A percentile compares a stretch with the other conserved stretches of the same genome.
Evolutionary conservation across 37 sponge, comb jelly and placozoan species (phyloP).

Genomic region (Bolinopsis microptera): DNA sequence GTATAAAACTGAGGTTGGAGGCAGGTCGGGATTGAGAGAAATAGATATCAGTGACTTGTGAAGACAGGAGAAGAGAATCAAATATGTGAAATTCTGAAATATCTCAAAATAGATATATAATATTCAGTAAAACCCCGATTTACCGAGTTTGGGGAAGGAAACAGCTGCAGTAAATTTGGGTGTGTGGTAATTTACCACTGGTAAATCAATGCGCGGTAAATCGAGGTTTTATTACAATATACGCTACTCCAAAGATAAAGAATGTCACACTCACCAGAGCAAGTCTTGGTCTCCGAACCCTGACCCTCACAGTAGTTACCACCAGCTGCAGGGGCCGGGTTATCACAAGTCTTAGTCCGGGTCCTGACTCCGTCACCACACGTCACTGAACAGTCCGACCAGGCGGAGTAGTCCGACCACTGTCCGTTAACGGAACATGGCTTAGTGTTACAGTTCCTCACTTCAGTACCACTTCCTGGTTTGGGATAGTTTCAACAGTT

Average conservation of each 20-base stretch:
- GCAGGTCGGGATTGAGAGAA: background rate
- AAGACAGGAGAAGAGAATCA: background rate
- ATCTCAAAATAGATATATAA: too few relatives aligned
- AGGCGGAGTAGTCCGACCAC: constrained; percentile 30
- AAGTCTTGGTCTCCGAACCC: constrained; percentile 19
- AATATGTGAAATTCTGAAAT: background rate
- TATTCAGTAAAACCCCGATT: too few relatives aligned
- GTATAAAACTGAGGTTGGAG: background rate
- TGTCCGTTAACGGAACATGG: constrained; percentile 51
- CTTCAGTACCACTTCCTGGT: background rate
- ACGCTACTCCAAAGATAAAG: too few relatives aligned
- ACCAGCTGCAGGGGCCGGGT: background rate
- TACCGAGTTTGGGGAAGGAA: too few relatives aligned
- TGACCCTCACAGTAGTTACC: background rate
- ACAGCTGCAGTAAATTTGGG: too few relatives aligned
- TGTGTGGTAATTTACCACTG: too few relatives aligned
- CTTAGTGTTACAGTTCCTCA: background rate
- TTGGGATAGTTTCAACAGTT: too few relatives aligned
- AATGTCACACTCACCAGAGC: background rate
- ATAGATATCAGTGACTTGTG: background rate
- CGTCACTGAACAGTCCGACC: constrained; percentile 48
- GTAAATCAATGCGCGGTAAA: too few relatives aligned
- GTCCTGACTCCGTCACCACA: constrained; percentile 38
- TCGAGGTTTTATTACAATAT: too few relatives aligned
- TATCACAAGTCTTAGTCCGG: constrained; percentile 26